Evolutionary conservation across 2,113 vertebrate genomes (phyloP), one percentile per base, ranked within the genome.

Genomic region (Cephalopterus ornatus): DNA sequence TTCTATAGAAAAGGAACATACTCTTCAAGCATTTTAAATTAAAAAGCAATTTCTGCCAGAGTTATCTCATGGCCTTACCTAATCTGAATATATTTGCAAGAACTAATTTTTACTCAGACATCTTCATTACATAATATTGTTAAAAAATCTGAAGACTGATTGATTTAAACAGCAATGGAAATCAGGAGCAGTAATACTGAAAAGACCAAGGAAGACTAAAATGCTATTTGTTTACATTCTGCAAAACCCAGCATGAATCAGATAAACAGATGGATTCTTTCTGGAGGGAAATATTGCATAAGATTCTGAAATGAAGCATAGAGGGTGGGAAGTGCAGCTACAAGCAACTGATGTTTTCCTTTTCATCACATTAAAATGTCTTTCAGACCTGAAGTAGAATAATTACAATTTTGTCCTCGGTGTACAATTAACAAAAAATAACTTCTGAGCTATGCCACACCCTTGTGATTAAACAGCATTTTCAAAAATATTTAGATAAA

Each of bases 221-320:
- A 96, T 78, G 75, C 76, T 35, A 73, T 95, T 97, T 98, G 97
- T 98, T 98, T 98, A 97, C 92, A 78, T 97, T 95, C 90, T 95
- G 90, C 74, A 94, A 96, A 95, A 75, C 73, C 55, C 49, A 72
- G 83, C 68, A 91, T 88, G 80, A 39, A 89, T 90, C 65, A 93
- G 22, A 74, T 85, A 94, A 92, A 94, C 92, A 96, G 63, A 56
- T 7, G 42, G 56, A 87, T 88, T 92, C 76, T 78, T 96, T 87
- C 78, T 88, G 46, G 53, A 30, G 75, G 46, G 59, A 85, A 94
- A 95, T 85, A 92, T 79, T 94, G 89, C 89, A 76, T 58, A 96
- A 87, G 58, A 86, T 83, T 82, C 68, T 83, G 65, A 96, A 95
- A 91, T 96, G 30, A 89, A 49, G 41, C 87, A 92, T 4, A 52